These are phyloP conservation scores for Staurois parvus DNA, from an alignment of 2,797 vertebrate species.

Conservation along the genomic window DNA sequence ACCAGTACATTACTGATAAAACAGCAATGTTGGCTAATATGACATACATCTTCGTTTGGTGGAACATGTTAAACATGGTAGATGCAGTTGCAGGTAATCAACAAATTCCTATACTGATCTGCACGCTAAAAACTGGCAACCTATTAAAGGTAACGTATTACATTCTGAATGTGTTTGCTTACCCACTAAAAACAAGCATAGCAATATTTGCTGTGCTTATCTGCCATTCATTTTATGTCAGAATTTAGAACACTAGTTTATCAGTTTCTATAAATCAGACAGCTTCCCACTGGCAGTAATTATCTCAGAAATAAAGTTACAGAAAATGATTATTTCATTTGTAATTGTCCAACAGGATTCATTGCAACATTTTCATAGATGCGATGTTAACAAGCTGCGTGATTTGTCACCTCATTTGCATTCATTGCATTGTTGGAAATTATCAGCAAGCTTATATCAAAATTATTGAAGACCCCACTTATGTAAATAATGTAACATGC, in stretches of 20 bases:
- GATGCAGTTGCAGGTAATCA: too few relatives aligned
- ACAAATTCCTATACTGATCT: too few relatives aligned
- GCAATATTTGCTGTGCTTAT: background rate
- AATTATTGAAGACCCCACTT: background rate
- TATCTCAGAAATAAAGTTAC: conserved; percentile 46
- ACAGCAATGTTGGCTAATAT: too few relatives aligned
- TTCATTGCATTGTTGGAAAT: conserved; percentile 1
- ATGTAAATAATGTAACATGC: background rate
- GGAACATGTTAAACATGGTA: too few relatives aligned
- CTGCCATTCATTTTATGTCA: conserved; percentile 18
- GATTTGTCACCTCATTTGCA: conserved; percentile 18
- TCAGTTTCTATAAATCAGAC: conserved; percentile 42
- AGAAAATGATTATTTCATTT: conserved; percentile 26
- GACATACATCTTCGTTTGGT: too few relatives aligned
- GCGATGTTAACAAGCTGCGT: conserved; percentile 17
- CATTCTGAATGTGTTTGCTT: too few relatives aligned
- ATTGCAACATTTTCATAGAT: conserved; percentile 10
- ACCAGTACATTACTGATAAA: too few relatives aligned
- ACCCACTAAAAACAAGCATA: background rate
- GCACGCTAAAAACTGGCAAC: too few relatives aligned
- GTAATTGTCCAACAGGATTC: conserved; percentile 31
- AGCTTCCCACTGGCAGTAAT: conserved; percentile 39
- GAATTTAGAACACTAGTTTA: conserved; percentile 19
- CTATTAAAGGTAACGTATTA: too few relatives aligned
- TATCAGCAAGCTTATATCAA: background rate